Conservation (phyloP, 2,113 vertebrate genomes). For the Bos taurus region DNA sequence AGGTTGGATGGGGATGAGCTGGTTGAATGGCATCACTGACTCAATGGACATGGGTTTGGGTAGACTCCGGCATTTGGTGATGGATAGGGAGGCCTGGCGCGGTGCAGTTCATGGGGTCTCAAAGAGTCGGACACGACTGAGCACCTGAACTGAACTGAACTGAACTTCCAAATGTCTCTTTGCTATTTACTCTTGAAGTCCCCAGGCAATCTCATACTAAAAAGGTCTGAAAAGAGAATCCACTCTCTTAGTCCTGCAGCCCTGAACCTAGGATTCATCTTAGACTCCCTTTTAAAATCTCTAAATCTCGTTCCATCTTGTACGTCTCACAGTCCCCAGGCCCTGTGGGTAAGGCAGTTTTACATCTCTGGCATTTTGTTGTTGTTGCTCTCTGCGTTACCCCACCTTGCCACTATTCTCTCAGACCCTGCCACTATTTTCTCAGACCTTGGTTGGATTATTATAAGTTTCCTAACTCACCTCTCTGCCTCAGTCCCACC, state of each 20-base stretch:
- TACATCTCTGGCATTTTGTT: neutral
- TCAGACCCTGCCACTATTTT: neutral
- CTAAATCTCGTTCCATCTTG: neutral
- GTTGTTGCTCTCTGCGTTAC: neutral
- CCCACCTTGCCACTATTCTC: neutral
- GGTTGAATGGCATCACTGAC: neutral
- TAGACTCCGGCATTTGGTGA: neutral
- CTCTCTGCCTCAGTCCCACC: neutral
- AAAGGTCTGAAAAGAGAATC: neutral
- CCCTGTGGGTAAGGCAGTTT: neutral
- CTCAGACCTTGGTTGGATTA: neutral
- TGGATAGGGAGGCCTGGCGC: neutral
- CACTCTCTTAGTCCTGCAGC: neutral
- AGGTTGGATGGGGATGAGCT: neutral
- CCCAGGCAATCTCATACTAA: neutral
- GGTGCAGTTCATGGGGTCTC: neutral
- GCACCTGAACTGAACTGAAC: neutral
- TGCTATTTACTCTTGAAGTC: neutral
- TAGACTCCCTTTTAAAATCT: neutral
- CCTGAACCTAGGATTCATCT: neutral
- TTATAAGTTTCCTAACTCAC: neutral
- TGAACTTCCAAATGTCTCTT: neutral
- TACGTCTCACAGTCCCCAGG: neutral
- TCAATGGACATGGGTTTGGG: neutral
- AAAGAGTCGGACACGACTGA: neutral